phyloP scores from a whole-genome alignment of 1,140 invertebrate genomes.

The Bombus waltoni region DNA sequence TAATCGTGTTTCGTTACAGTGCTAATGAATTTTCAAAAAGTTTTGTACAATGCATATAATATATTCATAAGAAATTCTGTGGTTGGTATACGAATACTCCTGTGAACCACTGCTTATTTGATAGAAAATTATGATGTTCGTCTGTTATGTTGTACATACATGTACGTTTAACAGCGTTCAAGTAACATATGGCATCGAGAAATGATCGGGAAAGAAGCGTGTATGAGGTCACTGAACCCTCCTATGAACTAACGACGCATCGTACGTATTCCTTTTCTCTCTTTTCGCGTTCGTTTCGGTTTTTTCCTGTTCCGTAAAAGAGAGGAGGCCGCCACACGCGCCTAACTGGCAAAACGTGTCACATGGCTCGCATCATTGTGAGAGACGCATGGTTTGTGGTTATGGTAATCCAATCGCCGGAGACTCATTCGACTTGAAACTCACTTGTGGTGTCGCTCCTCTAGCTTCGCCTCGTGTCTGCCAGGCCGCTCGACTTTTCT shows the following conservation, averaged over 20 bases:
- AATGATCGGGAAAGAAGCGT: constrained; percentile 47
- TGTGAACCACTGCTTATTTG: not conserved
- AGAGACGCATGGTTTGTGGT: not conserved
- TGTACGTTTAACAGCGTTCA: constrained; percentile 33
- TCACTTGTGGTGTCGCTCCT: constrained; percentile 56
- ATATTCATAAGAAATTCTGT: not conserved
- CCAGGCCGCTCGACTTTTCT: constrained; percentile 54
- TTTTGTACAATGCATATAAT: not conserved
- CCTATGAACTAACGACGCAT: constrained; percentile 40
- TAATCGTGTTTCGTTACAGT: too few species aligned
- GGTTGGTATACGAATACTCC: too few species aligned
- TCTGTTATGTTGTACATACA: not conserved
- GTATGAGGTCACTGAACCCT: constrained; percentile 46
- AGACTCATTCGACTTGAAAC: constrained; percentile 17
- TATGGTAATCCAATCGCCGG: not conserved
- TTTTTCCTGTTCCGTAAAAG: constrained; percentile 13
- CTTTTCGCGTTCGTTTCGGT: not conserved
- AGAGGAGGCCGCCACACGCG: not conserved
- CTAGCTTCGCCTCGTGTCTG: constrained; percentile 24
- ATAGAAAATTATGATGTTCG: not conserved
- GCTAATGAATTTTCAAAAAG: too few species aligned
- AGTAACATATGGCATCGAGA: constrained; percentile 34
- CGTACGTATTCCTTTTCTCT: constrained; percentile 14
- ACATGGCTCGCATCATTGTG: not conserved
- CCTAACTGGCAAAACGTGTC: constrained; percentile 22